Evolutionary conservation across 2,113 vertebrate genomes (phyloP).

Genomic region (Zosterops pallidus): DNA sequence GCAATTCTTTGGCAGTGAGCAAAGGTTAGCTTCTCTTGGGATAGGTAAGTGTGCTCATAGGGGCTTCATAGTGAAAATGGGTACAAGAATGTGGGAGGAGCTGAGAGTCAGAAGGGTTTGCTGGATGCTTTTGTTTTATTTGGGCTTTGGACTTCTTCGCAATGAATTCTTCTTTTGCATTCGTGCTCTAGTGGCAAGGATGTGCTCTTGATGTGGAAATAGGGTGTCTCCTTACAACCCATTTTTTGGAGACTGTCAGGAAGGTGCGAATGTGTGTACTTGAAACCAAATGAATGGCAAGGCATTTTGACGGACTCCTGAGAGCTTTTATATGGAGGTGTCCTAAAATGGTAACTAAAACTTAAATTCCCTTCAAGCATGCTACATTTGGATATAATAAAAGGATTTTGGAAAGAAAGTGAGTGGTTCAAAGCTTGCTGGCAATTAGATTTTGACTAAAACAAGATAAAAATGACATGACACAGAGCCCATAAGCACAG

Average conservation of each 20-base stretch:
- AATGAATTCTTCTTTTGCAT: neutral
- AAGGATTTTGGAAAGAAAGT: neutral
- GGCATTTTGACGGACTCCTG: neutral
- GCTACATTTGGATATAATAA: neutral
- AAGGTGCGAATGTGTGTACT: neutral
- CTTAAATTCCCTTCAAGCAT: neutral
- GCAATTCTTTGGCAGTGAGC: neutral
- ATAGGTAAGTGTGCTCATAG: neutral
- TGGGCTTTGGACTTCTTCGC: neutral
- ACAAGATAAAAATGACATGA: neutral
- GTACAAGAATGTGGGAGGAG: neutral
- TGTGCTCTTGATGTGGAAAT: neutral
- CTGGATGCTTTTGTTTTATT: neutral
- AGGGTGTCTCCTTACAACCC: neutral
- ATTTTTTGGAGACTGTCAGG: neutral
- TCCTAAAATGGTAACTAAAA: neutral
- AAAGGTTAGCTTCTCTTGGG: neutral
- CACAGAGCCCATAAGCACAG: neutral
- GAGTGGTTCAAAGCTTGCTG: neutral
- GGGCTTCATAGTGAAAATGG: neutral
- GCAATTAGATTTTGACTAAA: neutral
- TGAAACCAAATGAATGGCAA: neutral
- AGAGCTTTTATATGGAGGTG: neutral
- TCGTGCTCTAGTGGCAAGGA: neutral
- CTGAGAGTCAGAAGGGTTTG: neutral